Evolutionary conservation across 2,888 invertebrate genomes (phyloP), one percentile per base, ranked within the genome.

Genomic region (Lasioglossum pauxillum): DNA sequence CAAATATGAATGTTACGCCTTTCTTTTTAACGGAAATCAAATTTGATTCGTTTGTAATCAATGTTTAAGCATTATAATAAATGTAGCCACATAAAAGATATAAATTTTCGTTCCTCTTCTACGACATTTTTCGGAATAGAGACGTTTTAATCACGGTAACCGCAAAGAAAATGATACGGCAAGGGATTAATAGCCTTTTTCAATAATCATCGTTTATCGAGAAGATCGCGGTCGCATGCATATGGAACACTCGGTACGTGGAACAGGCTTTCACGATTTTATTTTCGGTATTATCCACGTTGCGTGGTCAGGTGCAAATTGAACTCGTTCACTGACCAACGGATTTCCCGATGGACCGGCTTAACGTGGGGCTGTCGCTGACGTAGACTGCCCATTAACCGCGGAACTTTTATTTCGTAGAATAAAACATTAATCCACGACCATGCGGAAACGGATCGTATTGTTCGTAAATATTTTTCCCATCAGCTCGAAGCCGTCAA

Each of bases 321-420:
- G 73, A 57, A 79, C 44, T 19, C 64, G 57, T 64, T 64, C 74
- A 78, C 49, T 49, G 71, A 78, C 38, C 71, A 78, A 53, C 38
- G 74, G 64, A 80, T 80, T 80, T 80, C 79, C 79, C 79, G 74
- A 64, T 80, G 74, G 79, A 80, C 74, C 74, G 44, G 79, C 79
- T 74, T 80, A 74, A 80, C 64, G 74, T 27, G 35, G 74, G 35
- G 35, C 38, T 23, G 46, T 46, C 74, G 27, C 44, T 74, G 64
- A 80, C 60, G 64, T 35, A 74, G 41, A 46, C 73, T 44, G 79
- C 23, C 60, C 64, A 80, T 80, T 80, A 80, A 67, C 74, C 82
- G 35, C 67, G 38, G 71, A 71, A 71, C 53, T 78, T 71, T 78
- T 71, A 19, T 71, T 71, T 27, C 69, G 27, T 41, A 27, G 53